Base-by-base conservation (phyloP, 2,797 vertebrate species). In the Bufotes viridis region DNA sequence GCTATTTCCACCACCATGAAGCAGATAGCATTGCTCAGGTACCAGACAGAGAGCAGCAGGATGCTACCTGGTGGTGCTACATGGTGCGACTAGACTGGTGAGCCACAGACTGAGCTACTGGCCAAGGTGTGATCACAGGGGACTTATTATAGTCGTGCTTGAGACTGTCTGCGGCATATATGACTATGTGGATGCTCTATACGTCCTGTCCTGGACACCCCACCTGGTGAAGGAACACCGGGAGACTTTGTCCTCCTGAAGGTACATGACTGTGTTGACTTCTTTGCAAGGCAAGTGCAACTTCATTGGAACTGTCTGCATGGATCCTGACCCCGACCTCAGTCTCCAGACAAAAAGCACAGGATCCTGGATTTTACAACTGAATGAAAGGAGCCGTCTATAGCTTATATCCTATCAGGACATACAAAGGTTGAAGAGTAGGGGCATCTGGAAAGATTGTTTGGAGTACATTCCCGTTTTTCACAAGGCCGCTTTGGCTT, bases 401-500 rank as follows among this genome's bases (percentile, higher is more conserved):
- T 26, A 60, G 15, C 14, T n/a, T n/a, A 51, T 74, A 49, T 10
- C 29, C 1, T 49, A 29, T 65, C 1, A 7, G 60, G 20, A 34
- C n/a, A 26, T 24, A 20, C 10, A 65, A 67, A 65, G 74, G n/a
- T 34, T 67, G 78, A 24, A 8, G 49, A 49, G 53, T 78, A 29
- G 76, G 3, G 12, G 34, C 49, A 49, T 65, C 34, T 65, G 29
- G 0, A 49, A 22, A 63, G 58, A 61, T 42, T 61, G 15, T 49
- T 75, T 72, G 69, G 72, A 76, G 57, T 63, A 53, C 34, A 67
- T 51, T 65, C 60, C 84, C 20, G 6, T 63, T 85, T 78, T 67
- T 72, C 72, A 85, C 84, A 53, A 67, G 24, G 60, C 42, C 29
- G 29, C 29, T 34, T 60, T 72, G 29, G 53, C 55, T 7, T 10